Evolutionary conservation across 2,888 invertebrate genomes (phyloP), one percentile per base, ranked within the genome.

Genomic region (Nephrotoma guestfalica): DNA sequence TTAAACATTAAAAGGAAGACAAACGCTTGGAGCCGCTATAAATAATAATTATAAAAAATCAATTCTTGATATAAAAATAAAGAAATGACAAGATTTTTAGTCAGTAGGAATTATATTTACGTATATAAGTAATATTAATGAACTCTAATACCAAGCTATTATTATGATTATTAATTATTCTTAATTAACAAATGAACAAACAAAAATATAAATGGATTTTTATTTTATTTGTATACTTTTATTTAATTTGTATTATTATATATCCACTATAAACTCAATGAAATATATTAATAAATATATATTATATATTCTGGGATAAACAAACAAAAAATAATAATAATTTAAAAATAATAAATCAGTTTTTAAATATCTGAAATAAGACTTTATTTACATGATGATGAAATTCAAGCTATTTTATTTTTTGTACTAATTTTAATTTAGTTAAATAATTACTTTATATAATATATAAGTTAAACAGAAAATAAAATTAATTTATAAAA

Each of bases 121-220:
- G 88, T 88, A 88, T 88, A 88, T 87, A 88, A 87, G 87, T 88
- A 88, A 88, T 88, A 88, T 88, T 88, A 88, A 88, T 88, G 88
- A 88, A 88, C 88, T 87, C 87, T 88, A 88, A 88, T 88, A 88
- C 88, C 87, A 88, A 87, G 87, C 88, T 88, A 88, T 88, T 87
- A 88, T 88, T 87, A 88, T 88, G 15, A 42, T 85, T 43, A 83
- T 30, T 83, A 83, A 83, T 83, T 83, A 85, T 43, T 43, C 41
- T 43, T 85, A 85, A 43, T 85, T 41, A 71, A 51, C n/a, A 86
- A 86, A 86, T 40, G 83, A 86, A 83, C 83, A 83, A 83, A 83
- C 43, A 45, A 42, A 86, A 83, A 86, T 57, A 86, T 86, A 83
- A 86, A 86, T 86, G 86, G 86, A 45, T 86, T 86, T 86, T 86